Evolutionary conservation across 2,113 vertebrate genomes (phyloP).

Genomic region (pig (Sus scrofa)): DNA sequence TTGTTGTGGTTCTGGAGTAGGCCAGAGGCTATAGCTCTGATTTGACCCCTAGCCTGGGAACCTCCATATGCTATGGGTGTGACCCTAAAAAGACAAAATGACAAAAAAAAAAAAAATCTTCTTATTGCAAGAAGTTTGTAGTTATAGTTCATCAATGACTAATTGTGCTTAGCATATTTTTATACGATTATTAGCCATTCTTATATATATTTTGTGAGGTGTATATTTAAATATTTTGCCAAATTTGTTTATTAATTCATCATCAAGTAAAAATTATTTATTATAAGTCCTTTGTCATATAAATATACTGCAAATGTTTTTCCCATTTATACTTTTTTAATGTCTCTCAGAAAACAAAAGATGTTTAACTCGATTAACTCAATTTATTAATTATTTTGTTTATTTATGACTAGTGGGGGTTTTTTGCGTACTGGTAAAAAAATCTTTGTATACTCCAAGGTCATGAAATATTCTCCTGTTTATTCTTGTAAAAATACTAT

Average conservation of each 20-base stretch:
- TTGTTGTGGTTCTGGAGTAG: too few species aligned
- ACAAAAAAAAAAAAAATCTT: too few species aligned
- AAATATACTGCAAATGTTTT: background rate
- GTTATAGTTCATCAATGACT: background rate
- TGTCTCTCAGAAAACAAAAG: background rate
- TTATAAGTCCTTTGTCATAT: background rate
- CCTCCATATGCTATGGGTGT: too few species aligned
- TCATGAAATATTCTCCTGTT: background rate
- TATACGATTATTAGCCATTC: background rate
- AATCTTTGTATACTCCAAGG: background rate
- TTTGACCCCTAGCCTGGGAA: too few species aligned
- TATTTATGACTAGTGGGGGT: background rate
- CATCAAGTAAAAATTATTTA: background rate
- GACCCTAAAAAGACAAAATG: too few species aligned
- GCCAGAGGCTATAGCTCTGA: too few species aligned
- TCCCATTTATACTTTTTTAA: background rate
- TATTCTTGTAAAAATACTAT: background rate
- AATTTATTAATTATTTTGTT: background rate
- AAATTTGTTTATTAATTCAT: background rate
- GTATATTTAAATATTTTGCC: constrained; percentile 3
- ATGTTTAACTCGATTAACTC: background rate
- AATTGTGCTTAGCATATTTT: background rate
- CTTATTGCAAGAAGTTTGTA: background rate
- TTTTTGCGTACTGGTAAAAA: background rate
- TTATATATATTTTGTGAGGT: background rate